Evolutionary conservation across 2,797 vertebrate genomes (phyloP).

Genomic region (Esox masquinongy): DNA sequence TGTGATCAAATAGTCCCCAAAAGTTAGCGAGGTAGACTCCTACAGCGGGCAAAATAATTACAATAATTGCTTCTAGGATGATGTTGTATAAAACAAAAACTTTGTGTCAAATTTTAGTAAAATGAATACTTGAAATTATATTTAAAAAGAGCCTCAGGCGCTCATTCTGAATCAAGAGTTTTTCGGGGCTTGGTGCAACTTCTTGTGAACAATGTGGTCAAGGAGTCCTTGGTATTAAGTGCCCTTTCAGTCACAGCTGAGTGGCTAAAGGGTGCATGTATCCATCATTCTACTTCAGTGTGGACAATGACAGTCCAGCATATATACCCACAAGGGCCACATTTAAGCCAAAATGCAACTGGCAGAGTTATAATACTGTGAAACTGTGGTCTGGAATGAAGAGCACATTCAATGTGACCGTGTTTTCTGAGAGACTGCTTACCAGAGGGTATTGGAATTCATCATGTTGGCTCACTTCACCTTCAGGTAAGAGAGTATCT

Average conservation of each 20-base stretch:
- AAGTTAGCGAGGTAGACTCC: too few relatives aligned
- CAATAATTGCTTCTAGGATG: too few relatives aligned
- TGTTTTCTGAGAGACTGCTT: neutral
- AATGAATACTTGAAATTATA: too few relatives aligned
- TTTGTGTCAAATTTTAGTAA: too few relatives aligned
- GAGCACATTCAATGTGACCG: neutral
- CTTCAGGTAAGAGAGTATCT: neutral
- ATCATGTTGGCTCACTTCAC: neutral
- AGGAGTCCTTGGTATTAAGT: conserved; percentile 23
- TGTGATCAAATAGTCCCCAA: too few relatives aligned
- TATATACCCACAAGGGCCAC: conserved; percentile 13
- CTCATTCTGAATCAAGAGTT: conserved; percentile 11
- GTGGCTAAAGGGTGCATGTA: conserved; percentile 5
- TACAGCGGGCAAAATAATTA: too few relatives aligned
- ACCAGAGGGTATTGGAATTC: neutral
- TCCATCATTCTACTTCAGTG: conserved; percentile 7
- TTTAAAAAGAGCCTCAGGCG: neutral
- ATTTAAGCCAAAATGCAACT: conserved; percentile 21
- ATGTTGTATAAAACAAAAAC: too few relatives aligned
- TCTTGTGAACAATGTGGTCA: conserved; percentile 18
- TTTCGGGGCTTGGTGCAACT: conserved; percentile 10
- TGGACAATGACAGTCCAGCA: conserved; percentile 8
- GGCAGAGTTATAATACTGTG: conserved; percentile 7
- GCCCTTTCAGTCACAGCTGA: conserved; percentile 13
- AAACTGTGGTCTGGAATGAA: conserved; percentile 1